Conservation (phyloP, 2,888 invertebrate species). For the Caenorhabditis virilis region DNA sequence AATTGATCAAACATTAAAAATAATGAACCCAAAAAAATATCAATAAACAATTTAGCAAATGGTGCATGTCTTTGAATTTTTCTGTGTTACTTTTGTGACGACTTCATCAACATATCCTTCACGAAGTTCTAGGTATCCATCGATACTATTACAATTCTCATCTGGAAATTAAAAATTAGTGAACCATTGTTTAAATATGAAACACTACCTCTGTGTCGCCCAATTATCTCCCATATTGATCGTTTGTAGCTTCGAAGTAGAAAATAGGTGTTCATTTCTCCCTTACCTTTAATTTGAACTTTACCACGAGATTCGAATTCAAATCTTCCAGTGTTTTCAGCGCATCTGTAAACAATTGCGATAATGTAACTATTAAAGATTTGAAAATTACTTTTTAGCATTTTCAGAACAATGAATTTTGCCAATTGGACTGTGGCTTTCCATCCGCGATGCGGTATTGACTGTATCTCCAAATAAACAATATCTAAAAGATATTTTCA, state of each 20-base stretch:
- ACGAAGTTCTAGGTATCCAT: conserved; percentile 60
- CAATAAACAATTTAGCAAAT: conserved; percentile 23
- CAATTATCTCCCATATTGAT: conserved; percentile 66
- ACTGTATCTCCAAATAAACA: conserved; percentile 63
- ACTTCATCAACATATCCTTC: conserved; percentile 43
- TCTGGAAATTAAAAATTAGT: conserved; percentile 41
- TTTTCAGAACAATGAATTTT: conserved; percentile 58
- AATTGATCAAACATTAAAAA: conserved; percentile 5
- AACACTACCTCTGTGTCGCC: conserved; percentile 43
- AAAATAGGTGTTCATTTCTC: conserved; percentile 63
- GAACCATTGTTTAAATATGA: conserved; percentile 1
- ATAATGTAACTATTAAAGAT: no score
- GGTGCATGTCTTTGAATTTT: conserved; percentile 40
- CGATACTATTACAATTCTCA: conserved; percentile 60
- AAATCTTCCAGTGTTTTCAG: conserved; percentile 59
- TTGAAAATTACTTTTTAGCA: conserved; percentile 39
- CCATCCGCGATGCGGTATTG: conserved; percentile 60
- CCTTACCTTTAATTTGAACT: conserved; percentile 61
- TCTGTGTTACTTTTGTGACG: conserved; percentile 29
- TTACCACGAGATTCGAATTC: conserved; percentile 58
- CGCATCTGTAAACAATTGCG: conserved; percentile 39
- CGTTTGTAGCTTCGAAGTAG: conserved; percentile 57
- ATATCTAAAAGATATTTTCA: no score
- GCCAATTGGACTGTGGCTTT: conserved; percentile 56
- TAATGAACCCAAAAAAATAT: background rate